Evolutionary conservation across 2,888 invertebrate genomes (phyloP).

Genomic region (Hypselothyrea guttata): DNA sequence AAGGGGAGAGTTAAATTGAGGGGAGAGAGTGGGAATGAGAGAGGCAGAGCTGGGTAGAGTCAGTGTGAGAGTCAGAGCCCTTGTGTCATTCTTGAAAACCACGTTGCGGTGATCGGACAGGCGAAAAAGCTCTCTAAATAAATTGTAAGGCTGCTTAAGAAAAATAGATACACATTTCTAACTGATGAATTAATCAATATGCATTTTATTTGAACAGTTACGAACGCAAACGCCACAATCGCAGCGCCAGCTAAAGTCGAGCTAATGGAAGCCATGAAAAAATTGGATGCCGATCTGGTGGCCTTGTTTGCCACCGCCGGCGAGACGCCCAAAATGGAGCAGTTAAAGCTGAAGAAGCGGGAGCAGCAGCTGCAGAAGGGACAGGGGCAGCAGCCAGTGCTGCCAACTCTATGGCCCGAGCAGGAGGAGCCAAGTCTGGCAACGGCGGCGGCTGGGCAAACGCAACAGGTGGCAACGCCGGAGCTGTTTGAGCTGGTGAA

Average conservation of each 20-base stretch:
- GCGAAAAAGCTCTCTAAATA: too few relatives aligned
- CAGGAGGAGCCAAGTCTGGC: conserved; percentile 2
- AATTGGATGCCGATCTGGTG: conserved; percentile 77
- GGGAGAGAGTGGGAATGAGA: neutral
- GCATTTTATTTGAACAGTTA: conserved; percentile 46
- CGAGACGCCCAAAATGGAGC: conserved; percentile 60
- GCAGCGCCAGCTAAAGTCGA: conserved; percentile 66
- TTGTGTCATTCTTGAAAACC: conserved; percentile 52
- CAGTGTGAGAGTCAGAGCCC: neutral
- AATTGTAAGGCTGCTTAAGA: conserved; percentile 42
- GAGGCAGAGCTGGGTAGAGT: neutral
- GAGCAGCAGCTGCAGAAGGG: conserved; percentile 32
- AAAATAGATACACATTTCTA: neutral
- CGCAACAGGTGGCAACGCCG: conserved; percentile 36
- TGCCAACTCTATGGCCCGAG: conserved; percentile 7
- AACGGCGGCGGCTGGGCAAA: conserved; percentile 2
- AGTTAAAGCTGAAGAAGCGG: conserved; percentile 46
- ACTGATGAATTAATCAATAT: conserved; percentile 2
- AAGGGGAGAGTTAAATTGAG: neutral
- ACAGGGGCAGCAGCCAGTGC: conserved; percentile 21
- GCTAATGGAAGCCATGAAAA: conserved; percentile 80
- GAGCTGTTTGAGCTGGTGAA: conserved; percentile 70
- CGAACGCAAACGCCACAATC: conserved; percentile 26
- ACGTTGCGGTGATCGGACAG: conserved; percentile 63
- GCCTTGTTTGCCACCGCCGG: conserved; percentile 73